Evolutionary conservation across 2,888 invertebrate genomes (phyloP).

Genomic region (Hyposoter dolosus): DNA sequence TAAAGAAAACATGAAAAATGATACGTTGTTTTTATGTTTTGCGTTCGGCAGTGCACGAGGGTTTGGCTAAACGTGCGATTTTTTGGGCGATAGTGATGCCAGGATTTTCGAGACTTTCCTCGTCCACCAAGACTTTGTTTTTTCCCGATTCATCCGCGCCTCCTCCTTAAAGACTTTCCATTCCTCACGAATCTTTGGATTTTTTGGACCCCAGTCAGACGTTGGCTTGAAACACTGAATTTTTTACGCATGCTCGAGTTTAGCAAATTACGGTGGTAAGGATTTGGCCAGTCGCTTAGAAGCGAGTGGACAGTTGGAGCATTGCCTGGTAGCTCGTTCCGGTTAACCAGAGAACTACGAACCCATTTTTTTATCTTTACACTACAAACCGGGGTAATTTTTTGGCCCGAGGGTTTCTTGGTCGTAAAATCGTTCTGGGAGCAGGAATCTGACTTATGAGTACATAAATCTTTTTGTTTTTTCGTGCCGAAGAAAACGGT

Average conservation of each 20-base stretch:
- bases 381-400: too few relatives aligned
- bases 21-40: conserved; percentile 20
- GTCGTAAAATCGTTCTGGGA: too few relatives aligned
- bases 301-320: too few relatives aligned
- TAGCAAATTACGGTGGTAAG: not conserved
- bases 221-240: conserved; percentile 86
- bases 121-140: conserved; percentile 7
- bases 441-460: too few relatives aligned
- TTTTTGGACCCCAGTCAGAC: conserved; percentile 88
- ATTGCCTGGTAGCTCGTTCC: too few relatives aligned
- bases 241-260: conserved; percentile 26
- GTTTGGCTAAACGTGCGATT: not conserved
- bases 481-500: too few relatives aligned
- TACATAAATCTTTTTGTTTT: too few relatives aligned
- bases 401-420: too few relatives aligned
- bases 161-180: conserved; percentile 87
- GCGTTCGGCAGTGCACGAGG: not conserved
- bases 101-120: conserved; percentile 66
- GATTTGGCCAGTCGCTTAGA: too few relatives aligned
- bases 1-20: conserved; percentile 80
- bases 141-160: conserved; percentile 84
- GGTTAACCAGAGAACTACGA: too few relatives aligned
- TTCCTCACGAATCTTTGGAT: conserved; percentile 85
- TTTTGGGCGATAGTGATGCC: conserved; percentile 45
- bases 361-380: too few relatives aligned